Base-by-base conservation (phyloP, 2,888 invertebrate species). In the Seira ritae region DNA sequence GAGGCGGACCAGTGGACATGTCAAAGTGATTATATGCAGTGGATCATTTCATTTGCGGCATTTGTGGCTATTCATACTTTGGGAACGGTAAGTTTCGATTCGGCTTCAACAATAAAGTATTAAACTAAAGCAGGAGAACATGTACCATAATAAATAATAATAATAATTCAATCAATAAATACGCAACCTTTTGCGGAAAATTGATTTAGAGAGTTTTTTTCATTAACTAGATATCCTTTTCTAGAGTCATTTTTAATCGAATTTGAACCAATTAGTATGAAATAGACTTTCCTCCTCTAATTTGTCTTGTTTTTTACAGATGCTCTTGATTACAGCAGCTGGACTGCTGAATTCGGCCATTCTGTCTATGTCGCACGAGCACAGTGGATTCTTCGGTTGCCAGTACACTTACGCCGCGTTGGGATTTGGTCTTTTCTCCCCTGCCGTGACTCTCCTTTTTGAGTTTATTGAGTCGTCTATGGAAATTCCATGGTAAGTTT, bases 271-370 rank as follows among this genome's bases (percentile, higher is more conserved):
- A n/a, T n/a, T n/a, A n/a, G n/a, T n/a, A n/a, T n/a, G n/a, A n/a
- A n/a, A n/a, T n/a, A n/a, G n/a, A n/a, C n/a, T n/a, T n/a, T n/a
- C n/a, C n/a, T n/a, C n/a, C 8, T 31, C 8, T 31, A 31, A 31
- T 4, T 31, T 31, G 31, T 31, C 73, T 72, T 80, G 22, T 62
- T 60, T 84, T 66, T 75, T 74, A 31, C 85, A 89, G 89, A 89
- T 89, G 89, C 81, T 89, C n/a, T 68, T 89, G 46, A 89, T 89
- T 80, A 83, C 89, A 46, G 85, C 89, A 88, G 89, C 88, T 75
- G 88, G 86, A 74, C 84, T 89, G 83, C 66, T 88, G 76, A 87
- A 88, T 70, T 85, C 86, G 1, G 86, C 88, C 15, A 85, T 88
- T 69, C 70, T 89, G 12, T 87, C 86, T 10, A 87, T 88, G 87